Evolutionary conservation across 2,797 vertebrate species (phyloP).

Genomic region (Sternotherus odoratus): DNA sequence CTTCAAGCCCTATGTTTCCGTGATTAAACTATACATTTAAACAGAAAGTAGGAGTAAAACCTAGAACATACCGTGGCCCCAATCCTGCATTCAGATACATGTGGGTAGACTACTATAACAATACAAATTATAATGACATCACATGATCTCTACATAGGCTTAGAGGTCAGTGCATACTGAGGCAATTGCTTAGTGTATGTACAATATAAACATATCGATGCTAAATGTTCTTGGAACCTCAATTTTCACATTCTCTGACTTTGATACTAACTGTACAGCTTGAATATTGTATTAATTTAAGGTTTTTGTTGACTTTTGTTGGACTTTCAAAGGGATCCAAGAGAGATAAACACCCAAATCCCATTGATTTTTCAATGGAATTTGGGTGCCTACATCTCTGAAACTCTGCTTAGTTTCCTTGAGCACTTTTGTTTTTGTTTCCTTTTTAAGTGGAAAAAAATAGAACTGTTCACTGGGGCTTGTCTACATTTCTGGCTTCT

Average conservation of each 20-base stretch:
- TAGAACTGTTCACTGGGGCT: neutral
- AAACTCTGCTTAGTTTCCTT: neutral
- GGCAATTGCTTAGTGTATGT: neutral
- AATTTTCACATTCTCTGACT: neutral
- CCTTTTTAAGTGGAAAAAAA: neutral
- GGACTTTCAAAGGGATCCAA: neutral
- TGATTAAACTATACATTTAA: neutral
- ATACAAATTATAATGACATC: neutral
- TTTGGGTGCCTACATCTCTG: neutral
- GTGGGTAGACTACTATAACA: neutral
- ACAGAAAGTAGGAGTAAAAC: neutral
- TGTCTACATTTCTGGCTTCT: neutral
- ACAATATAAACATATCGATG: neutral
- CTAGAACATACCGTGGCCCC: neutral
- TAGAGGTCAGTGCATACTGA: neutral
- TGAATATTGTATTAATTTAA: neutral
- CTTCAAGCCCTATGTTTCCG: neutral
- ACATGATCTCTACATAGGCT: neutral
- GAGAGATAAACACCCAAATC: neutral
- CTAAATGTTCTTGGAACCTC: neutral
- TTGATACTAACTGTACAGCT: neutral
- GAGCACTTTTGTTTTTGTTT: neutral
- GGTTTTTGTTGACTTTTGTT: neutral
- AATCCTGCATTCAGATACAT: neutral
- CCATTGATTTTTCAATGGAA: neutral